phyloP scores from a whole-genome alignment of 2,888 invertebrate species.

The Ptilodon capucinus region DNA sequence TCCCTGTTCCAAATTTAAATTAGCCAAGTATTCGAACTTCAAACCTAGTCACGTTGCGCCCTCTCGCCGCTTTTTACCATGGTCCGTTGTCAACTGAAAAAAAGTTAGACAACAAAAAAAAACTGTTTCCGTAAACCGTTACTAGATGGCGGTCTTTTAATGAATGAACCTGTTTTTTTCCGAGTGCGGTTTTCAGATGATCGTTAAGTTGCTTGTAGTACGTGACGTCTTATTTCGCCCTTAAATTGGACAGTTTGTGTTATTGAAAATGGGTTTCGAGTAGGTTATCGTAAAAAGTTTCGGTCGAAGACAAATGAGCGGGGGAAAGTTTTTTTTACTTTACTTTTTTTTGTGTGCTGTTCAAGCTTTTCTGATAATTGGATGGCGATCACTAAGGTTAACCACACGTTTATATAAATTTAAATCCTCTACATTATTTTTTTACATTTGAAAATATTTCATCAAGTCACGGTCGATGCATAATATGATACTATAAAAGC shows the following conservation, averaged over 20 bases:
- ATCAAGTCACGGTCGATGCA: too few species aligned
- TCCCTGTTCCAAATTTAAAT: not conserved
- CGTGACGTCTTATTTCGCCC: slow-evolving; percentile 2
- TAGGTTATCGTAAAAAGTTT: not conserved
- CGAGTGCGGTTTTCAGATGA: not conserved
- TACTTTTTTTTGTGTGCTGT: too few species aligned
- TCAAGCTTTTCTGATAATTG: too few species aligned
- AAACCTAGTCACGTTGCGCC: slow-evolving; percentile 39
- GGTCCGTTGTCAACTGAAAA: slow-evolving; percentile 28
- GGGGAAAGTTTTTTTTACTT: too few species aligned
- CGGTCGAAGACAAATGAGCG: not conserved
- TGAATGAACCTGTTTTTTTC: slow-evolving; percentile 25
- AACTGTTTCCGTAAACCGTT: slow-evolving; percentile 36
- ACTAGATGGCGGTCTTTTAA: slow-evolving; percentile 51
- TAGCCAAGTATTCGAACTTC: not conserved
- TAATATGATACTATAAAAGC: too few species aligned
- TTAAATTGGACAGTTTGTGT: not conserved
- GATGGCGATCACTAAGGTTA: too few species aligned
- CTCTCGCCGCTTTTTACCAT: slow-evolving; percentile 47
- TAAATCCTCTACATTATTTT: too few species aligned
- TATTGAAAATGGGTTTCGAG: not conserved
- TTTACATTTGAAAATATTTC: too few species aligned
- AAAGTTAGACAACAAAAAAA: slow-evolving; percentile 46
- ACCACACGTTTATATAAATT: too few species aligned
- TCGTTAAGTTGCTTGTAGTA: slow-evolving; percentile 1